A percentile compares a stretch with the other conserved stretches of the same genome.
phyloP scores from a whole-genome alignment of 2,888 invertebrate genomes.

The Melanchra persicariae region DNA sequence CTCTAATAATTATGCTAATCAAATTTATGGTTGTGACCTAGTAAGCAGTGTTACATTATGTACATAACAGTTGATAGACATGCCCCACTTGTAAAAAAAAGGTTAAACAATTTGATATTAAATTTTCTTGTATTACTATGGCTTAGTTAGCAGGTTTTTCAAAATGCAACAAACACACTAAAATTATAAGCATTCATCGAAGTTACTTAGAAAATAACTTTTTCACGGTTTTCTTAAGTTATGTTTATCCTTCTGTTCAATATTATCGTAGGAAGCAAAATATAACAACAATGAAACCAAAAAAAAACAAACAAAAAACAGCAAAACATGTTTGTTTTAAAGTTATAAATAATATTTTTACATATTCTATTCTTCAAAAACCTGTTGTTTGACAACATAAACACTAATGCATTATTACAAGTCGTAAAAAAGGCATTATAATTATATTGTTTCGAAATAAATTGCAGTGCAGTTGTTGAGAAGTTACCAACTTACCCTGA shows the following conservation, averaged over 20 bases:
- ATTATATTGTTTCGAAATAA: conserved; percentile 12
- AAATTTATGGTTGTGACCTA: conserved; percentile 50
- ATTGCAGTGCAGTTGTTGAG: background rate
- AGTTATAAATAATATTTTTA: background rate
- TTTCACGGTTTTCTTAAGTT: accelerated
- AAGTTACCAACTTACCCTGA: conserved; percentile 86
- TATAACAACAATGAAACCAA: background rate
- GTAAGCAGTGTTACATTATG: conserved; percentile 39
- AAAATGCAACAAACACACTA: too few relatives aligned
- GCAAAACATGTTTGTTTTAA: background rate
- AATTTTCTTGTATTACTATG: background rate
- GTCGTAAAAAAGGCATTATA: conserved; percentile 29
- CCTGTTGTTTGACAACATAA: conserved; percentile 48
- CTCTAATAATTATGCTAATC: conserved; percentile 40
- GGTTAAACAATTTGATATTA: background rate
- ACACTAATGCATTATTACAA: conserved; percentile 29
- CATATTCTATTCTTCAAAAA: background rate
- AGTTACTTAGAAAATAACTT: background rate
- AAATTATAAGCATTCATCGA: background rate
- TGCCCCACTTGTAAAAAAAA: conserved; percentile 41
- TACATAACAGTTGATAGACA: conserved; percentile 42
- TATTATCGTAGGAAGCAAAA: background rate
- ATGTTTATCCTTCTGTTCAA: background rate
- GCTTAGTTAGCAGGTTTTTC: background rate
- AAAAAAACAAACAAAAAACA: background rate